phyloP scores from a whole-genome alignment of 1,140 invertebrate species.

The Linepithema humile region DNA sequence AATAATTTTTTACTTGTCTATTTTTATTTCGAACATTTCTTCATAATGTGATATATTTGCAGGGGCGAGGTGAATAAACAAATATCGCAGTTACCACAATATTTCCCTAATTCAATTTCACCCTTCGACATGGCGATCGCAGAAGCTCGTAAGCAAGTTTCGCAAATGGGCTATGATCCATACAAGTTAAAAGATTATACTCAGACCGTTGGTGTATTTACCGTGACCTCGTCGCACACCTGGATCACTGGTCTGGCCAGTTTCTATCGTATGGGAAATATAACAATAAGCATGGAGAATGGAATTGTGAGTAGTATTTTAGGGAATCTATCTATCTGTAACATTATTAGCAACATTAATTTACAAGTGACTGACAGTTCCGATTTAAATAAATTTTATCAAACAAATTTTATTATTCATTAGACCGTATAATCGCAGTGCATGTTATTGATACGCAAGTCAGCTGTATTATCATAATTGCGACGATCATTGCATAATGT shows the following conservation, averaged over 20 bases:
- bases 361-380: too few relatives aligned
- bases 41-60: slow-evolving; percentile 50
- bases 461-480: slow-evolving; percentile 26
- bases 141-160: slow-evolving; percentile 89
- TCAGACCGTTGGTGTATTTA: slow-evolving; percentile 88
- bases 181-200: slow-evolving; percentile 89
- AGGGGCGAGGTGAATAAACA: slow-evolving; percentile 85
- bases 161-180: slow-evolving; percentile 89
- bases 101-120: slow-evolving; percentile 93
- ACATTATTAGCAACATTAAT: too few relatives aligned
- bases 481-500: slow-evolving; percentile 16
- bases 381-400: too few relatives aligned
- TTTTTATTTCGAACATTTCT: background rate
- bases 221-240: slow-evolving; percentile 88
- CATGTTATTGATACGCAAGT: background rate
- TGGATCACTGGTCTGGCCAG: slow-evolving; percentile 92
- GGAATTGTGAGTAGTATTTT: slow-evolving; percentile 84
- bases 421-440: background rate
- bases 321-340: background rate
- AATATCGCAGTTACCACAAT: slow-evolving; percentile 86
- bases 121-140: slow-evolving; percentile 92
- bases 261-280: slow-evolving; percentile 92
- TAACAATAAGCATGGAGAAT: slow-evolving; percentile 89
- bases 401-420: background rate
- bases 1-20: background rate